Evolutionary conservation across 1,140 invertebrate species (phyloP), one percentile per base, ranked within the genome.

Genomic region (Brachionus paranguensis): DNA sequence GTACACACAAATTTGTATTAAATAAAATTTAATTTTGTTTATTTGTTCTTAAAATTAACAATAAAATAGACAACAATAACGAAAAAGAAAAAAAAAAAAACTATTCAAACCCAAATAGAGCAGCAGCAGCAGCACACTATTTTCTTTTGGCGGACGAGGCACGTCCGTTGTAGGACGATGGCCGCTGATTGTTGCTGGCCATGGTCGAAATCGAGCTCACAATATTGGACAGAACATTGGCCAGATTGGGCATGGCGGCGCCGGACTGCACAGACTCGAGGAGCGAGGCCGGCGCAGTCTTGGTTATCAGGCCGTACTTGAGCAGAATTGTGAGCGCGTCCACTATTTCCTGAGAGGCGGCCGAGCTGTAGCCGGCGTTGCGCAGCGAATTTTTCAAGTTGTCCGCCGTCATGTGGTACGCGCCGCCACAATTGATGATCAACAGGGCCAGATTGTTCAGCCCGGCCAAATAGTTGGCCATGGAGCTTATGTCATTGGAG

Each of bases 351-450:
- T 72, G 64, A 5, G 64, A 68, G 14, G 33, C 27, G 17, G 11
- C 14, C 5, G 17, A 41, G 8, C 20, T 81, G 41, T 81, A 81
- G 29, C 78, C 78, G 20, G 78, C 78, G 53, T 81, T 81, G 55
- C 78, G 55, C 20, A 81, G 29, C n/a, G 78, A 3, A 45, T 45
- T 47, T 64, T 81, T 81, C 12, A 81, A 11, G 53, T 43, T 64
- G 33, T 81, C 78, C 3, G 64, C 78, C 0, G 29, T 81, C 78
- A 81, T 81, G n/a, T 81, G 78, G 41, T 24, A 81, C 27, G 37
- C 43, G 20, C 78, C 78, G 33, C 78, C 78, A 6, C 78, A 81
- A 10, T 81, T 81, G 10, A 81, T 81, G 27, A 81, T 81, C 50
- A 81, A 45, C 41, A 81, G 33, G 41, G 78, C 78, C 8, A 81